Percentiles rank a stretch among this genome's conserved stretches.
These are phyloP conservation scores for Drosophila kurseongensis DNA, from an alignment of 1,140 invertebrate genomes.

Conservation along the genomic window DNA sequence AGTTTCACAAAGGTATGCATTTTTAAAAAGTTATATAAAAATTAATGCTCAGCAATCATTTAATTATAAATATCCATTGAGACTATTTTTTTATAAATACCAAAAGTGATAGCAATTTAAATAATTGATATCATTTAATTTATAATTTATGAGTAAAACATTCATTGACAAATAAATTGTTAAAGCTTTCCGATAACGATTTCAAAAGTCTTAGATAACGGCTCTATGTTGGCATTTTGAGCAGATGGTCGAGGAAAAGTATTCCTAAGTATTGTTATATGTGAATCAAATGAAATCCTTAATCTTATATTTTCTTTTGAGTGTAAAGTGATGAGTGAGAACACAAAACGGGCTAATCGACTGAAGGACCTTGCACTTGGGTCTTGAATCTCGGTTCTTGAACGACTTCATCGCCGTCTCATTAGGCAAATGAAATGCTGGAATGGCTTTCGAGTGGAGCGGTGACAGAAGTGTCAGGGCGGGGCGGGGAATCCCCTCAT, in stretches of 20 bases:
- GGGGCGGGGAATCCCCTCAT: not conserved
- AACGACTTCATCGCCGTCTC: slow-evolving; percentile 25
- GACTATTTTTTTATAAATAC: no score
- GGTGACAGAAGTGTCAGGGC: slow-evolving; percentile 4
- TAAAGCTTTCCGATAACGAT: no score
- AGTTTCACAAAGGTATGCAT: no score
- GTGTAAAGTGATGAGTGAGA: not conserved
- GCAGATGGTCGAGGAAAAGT: no score
- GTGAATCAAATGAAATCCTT: not conserved
- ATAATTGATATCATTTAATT: no score
- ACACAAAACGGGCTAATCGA: slow-evolving; percentile 38
- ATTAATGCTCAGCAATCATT: no score
- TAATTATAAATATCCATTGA: no score
- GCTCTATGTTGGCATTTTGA: not conserved
- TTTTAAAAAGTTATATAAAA: no score
- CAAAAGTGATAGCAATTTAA: no score
- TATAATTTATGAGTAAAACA: no score
- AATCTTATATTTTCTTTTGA: not conserved
- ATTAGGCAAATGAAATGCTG: slow-evolving; percentile 35
- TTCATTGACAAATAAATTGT: no score
- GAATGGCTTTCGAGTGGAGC: slow-evolving; percentile 13
- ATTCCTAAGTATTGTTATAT: not conserved
- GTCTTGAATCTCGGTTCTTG: slow-evolving; percentile 9
- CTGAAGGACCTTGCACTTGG: slow-evolving; percentile 44
- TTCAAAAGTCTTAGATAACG: no score